These are phyloP conservation scores for Onthophagus sagittarius DNA, from an alignment of 2,888 invertebrate genomes.

Conservation along the genomic window DNA sequence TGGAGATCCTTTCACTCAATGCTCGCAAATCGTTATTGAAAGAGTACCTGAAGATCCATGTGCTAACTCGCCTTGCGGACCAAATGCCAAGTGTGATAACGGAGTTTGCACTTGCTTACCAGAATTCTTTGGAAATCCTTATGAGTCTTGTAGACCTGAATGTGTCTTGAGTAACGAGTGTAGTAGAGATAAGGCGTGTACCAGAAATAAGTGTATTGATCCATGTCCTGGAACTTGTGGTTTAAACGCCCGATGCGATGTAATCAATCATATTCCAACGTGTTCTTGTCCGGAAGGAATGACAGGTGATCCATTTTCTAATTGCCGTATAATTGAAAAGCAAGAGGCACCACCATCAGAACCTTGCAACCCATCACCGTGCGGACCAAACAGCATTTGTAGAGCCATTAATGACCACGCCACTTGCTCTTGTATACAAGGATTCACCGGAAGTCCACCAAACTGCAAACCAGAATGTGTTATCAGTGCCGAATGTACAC, in stretches of 20 bases:
- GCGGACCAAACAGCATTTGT: slow-evolving; percentile 56
- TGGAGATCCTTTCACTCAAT: slow-evolving; percentile 79
- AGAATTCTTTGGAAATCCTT: slow-evolving; percentile 65
- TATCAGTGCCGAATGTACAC: slow-evolving; percentile 53
- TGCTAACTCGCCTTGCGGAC: slow-evolving; percentile 72
- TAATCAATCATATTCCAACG: slow-evolving; percentile 68
- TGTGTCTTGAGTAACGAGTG: slow-evolving; percentile 68
- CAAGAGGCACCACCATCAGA: slow-evolving; percentile 36
- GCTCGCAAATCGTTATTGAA: slow-evolving; percentile 51
- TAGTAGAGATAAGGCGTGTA: slow-evolving; percentile 60
- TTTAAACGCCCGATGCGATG: slow-evolving; percentile 64
- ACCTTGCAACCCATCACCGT: slow-evolving; percentile 53
- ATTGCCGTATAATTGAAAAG: slow-evolving; percentile 38
- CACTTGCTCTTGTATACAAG: slow-evolving; percentile 53
- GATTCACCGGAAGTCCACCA: slow-evolving; percentile 55
- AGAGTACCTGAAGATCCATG: slow-evolving; percentile 54
- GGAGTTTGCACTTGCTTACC: slow-evolving; percentile 60
- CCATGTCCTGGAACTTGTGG: slow-evolving; percentile 72
- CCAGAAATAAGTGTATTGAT: slow-evolving; percentile 64
- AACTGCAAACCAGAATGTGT: slow-evolving; percentile 55
- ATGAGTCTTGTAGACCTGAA: slow-evolving; percentile 65
- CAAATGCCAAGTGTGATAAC: slow-evolving; percentile 64
- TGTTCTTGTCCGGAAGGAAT: slow-evolving; percentile 66
- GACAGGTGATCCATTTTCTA: slow-evolving; percentile 63
- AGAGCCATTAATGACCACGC: slow-evolving; percentile 51